These are phyloP conservation scores for Lepidotrigona ventralis DNA, from an alignment of 1,140 invertebrate genomes.

Conservation along the genomic window DNA sequence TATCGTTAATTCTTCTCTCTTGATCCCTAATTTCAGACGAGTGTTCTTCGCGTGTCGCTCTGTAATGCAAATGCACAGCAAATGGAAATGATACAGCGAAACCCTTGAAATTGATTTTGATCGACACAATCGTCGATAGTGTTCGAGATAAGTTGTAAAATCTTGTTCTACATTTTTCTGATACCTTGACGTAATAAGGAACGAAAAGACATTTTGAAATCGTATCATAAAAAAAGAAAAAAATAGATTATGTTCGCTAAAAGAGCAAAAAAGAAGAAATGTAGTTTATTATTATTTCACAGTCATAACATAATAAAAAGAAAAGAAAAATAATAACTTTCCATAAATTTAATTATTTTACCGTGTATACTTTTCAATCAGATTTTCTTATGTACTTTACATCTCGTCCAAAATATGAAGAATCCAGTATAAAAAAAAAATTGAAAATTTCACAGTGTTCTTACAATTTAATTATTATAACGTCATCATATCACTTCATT, in stretches of 20 bases:
- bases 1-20: slow-evolving; percentile 54
- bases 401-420: no score
- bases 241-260: not conserved
- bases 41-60: slow-evolving; percentile 25
- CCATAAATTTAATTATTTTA: no score
- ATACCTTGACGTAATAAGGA: not conserved
- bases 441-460: no score
- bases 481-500: not conserved
- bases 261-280: no score
- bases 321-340: no score
- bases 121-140: not conserved
- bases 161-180: not conserved
- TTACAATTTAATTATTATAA: not conserved
- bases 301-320: no score
- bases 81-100: not conserved
- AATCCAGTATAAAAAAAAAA: no score
- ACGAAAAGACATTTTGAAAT: not conserved
- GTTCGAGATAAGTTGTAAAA: not conserved
- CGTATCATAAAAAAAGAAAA: not conserved
- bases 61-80: not conserved
- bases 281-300: no score
- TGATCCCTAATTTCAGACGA: slow-evolving; percentile 57
- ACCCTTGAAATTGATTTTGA: not conserved
- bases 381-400: no score
- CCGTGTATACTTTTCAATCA: no score